Conservation (phyloP, 2,888 invertebrate species). For the Rhaphigaster nebulosa region DNA sequence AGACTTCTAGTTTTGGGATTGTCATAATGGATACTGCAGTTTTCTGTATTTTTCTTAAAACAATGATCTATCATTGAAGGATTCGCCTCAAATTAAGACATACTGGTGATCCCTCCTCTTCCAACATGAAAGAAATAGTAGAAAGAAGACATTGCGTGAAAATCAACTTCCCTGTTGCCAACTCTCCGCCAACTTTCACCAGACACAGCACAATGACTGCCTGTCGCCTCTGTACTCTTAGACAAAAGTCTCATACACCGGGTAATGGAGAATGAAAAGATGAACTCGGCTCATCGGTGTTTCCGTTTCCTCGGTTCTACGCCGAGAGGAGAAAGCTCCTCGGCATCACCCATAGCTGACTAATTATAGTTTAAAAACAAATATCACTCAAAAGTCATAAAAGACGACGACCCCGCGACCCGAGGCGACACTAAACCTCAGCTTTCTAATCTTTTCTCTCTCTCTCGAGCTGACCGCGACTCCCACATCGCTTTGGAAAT, state of each 20-base stretch:
- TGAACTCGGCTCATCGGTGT: not conserved
- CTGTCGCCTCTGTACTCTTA: not conserved
- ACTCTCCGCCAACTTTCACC: constrained; percentile 27
- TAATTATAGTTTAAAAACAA: constrained; percentile 28
- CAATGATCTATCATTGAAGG: no score
- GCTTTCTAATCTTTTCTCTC: constrained; percentile 46
- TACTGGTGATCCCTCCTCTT: no score
- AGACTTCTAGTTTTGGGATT: no score
- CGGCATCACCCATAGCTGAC: not conserved
- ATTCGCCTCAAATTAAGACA: no score
- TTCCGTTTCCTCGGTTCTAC: not conserved
- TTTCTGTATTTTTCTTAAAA: no score
- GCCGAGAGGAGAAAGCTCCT: not conserved
- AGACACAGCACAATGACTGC: constrained; percentile 25
- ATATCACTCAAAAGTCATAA: constrained; percentile 49
- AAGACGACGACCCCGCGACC: constrained; percentile 23
- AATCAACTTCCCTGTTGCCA: not conserved
- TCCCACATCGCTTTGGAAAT: constrained; percentile 44
- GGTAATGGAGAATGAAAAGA: not conserved
- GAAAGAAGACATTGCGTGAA: not conserved
- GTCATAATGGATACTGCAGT: no score
- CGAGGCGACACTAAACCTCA: constrained; percentile 41
- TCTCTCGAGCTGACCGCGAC: constrained; percentile 6
- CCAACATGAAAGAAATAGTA: not conserved
- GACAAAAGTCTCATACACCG: constrained; percentile 5